These are phyloP conservation scores for Timema podura DNA, from an alignment of 2,888 invertebrate species.

Conservation along the genomic window DNA sequence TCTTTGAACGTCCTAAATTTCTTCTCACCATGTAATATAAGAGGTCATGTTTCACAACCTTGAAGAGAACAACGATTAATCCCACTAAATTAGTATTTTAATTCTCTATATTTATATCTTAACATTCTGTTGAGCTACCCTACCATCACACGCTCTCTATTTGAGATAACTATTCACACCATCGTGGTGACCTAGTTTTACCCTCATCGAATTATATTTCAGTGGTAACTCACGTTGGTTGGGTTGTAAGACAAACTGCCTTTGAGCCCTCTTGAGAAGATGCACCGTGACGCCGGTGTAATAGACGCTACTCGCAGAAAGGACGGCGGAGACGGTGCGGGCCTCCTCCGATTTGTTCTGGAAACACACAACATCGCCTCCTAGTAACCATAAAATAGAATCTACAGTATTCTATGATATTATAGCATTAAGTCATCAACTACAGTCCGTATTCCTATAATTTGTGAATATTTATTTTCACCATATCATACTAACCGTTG, in stretches of 20 bases:
- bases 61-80: too few species aligned
- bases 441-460: neutral
- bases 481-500: too few species aligned
- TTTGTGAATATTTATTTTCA: too few species aligned
- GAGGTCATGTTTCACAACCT: too few species aligned
- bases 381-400: neutral
- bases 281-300: slow-evolving; percentile 65
- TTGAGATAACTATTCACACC: too few species aligned
- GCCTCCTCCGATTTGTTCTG: slow-evolving; percentile 60
- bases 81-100: too few species aligned
- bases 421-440: neutral
- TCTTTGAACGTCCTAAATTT: too few species aligned
- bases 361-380: slow-evolving; percentile 25
- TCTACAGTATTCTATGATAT: neutral
- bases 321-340: slow-evolving; percentile 58
- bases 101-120: too few species aligned
- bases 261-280: slow-evolving; percentile 58
- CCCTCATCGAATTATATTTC: neutral
- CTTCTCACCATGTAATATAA: too few species aligned
- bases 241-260: slow-evolving; percentile 57
- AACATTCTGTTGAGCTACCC: too few species aligned
- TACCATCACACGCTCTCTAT: too few species aligned
- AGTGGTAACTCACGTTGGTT: slow-evolving; percentile 49
- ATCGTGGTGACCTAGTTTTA: too few species aligned
- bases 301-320: slow-evolving; percentile 62